Conservation (phyloP, 2,888 invertebrate genomes). For the Luperina nickerlii region DNA sequence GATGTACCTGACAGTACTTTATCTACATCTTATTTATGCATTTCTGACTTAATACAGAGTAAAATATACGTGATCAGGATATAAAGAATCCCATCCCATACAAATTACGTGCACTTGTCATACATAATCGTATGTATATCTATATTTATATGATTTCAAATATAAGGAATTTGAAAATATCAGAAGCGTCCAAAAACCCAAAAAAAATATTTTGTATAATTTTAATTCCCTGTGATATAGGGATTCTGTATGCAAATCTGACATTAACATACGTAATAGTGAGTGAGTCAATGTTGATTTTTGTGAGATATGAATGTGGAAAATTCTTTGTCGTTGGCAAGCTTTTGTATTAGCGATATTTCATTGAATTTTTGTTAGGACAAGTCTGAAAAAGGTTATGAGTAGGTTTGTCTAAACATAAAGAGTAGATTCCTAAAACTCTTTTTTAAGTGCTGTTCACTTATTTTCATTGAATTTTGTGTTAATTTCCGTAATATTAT, state of each 20-base stretch:
- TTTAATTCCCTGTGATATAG: conserved; percentile 47
- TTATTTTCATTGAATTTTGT: neutral
- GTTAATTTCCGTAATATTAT: too few species aligned
- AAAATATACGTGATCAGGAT: conserved; percentile 57
- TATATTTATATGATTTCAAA: conserved; percentile 29
- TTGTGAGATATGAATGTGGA: conserved; percentile 20
- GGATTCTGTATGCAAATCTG: conserved; percentile 49
- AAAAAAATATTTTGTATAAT: conserved; percentile 26
- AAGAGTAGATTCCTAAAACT: neutral
- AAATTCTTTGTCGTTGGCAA: conserved; percentile 7
- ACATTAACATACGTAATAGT: conserved; percentile 52
- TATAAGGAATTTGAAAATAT: conserved; percentile 29
- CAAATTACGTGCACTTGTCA: conserved; percentile 20
- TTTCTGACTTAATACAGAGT: conserved; percentile 59
- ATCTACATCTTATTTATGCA: conserved; percentile 59
- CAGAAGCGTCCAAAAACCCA: conserved; percentile 8
- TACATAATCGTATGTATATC: conserved; percentile 25
- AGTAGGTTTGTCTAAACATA: neutral
- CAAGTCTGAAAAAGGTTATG: neutral
- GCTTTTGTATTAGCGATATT: conserved; percentile 15
- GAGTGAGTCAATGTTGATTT: conserved; percentile 40
- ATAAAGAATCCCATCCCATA: conserved; percentile 23
- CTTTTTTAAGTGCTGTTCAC: neutral
- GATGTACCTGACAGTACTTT: conserved; percentile 34
- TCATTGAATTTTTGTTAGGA: neutral